phyloP scores from a whole-genome alignment of 2,113 vertebrate species.

The Brachypodius melanocephalos region DNA sequence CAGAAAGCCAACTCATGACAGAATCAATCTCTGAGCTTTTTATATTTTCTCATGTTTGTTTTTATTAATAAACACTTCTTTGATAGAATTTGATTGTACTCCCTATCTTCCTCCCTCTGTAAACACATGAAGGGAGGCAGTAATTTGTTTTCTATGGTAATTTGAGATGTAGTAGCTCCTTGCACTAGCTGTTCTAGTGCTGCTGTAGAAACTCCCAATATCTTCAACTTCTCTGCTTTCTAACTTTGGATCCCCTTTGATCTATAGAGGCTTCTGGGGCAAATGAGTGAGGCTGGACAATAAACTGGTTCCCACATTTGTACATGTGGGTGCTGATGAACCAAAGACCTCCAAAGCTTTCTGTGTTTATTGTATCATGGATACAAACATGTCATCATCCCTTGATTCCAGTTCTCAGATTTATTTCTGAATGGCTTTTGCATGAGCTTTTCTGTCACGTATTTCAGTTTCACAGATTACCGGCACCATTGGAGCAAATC shows the following conservation, averaged over 20 bases:
- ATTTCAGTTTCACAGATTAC: constrained; percentile 29
- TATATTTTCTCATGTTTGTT: background rate
- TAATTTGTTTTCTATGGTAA: background rate
- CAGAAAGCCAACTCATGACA: background rate
- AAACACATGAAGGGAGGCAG: background rate
- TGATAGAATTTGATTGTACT: background rate
- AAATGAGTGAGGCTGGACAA: background rate
- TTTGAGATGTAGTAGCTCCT: background rate
- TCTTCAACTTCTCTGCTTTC: background rate
- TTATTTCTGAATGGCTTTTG: constrained; percentile 5
- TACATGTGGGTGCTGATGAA: background rate
- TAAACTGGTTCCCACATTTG: background rate
- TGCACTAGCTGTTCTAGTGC: background rate
- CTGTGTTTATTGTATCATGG: background rate
- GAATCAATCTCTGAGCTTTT: background rate
- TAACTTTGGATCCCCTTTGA: background rate
- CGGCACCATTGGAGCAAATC: background rate
- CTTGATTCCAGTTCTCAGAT: background rate
- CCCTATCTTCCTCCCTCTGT: background rate
- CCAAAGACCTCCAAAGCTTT: background rate
- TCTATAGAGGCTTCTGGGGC: background rate
- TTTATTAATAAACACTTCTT: background rate
- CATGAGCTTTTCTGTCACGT: background rate
- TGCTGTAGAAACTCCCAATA: background rate
- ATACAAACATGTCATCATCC: background rate